Evolutionary conservation across 1,140 invertebrate species (phyloP).

Genomic region (Lordiphosa mommai): DNA sequence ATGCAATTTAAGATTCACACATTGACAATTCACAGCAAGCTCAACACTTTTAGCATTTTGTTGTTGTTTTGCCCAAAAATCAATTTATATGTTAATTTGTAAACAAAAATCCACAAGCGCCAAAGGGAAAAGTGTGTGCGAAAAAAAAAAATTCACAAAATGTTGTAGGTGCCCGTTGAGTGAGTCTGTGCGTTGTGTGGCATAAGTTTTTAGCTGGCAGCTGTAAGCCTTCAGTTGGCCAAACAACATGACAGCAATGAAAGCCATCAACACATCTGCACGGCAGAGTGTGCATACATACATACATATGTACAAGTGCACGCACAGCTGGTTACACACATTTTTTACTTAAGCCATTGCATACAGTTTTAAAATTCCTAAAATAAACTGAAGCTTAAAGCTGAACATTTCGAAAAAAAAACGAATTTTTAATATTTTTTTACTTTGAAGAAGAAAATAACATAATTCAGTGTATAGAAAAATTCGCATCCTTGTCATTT

Average conservation of each 20-base stretch:
- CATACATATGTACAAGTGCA: neutral
- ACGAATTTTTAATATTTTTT: no score
- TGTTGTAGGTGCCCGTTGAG: constrained; percentile 57
- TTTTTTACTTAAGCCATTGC: neutral
- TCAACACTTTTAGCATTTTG: constrained; percentile 47
- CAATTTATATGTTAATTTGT: constrained; percentile 78
- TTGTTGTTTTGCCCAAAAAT: constrained; percentile 50
- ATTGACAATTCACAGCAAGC: constrained; percentile 50
- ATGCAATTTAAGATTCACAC: constrained; percentile 11
- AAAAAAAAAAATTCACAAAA: constrained; percentile 37
- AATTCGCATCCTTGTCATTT: no score
- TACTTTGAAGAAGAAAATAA: no score
- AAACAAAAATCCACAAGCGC: constrained; percentile 47
- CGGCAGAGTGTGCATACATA: neutral
- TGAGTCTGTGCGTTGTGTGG: constrained; percentile 18
- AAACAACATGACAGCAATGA: constrained; percentile 55
- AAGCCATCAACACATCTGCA: constrained; percentile 10
- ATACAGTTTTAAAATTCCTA: neutral
- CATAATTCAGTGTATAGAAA: no score
- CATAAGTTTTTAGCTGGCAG: constrained; percentile 55
- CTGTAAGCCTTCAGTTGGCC: constrained; percentile 53
- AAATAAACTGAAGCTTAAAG: constrained; percentile 27
- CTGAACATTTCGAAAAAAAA: no score
- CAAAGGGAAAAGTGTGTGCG: constrained; percentile 22
- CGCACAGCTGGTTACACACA: neutral